A percentile compares a stretch with the other conserved stretches of the same genome.
phyloP scores from a whole-genome alignment of 1,140 invertebrate species.

The Drosophila takahashii region DNA sequence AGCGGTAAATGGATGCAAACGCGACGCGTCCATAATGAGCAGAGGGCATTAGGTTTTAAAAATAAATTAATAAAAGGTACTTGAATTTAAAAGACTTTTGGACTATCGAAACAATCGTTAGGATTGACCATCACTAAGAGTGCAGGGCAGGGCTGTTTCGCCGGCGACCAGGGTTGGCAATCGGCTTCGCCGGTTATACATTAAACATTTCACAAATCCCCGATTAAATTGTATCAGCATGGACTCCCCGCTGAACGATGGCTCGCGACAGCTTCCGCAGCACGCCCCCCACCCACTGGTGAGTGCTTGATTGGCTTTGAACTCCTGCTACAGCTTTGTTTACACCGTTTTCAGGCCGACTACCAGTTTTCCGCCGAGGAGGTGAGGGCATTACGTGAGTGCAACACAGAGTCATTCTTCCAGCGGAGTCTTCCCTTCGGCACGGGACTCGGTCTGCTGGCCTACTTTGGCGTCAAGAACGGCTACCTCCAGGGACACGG shows the following conservation, averaged over 20 bases:
- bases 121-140: slow-evolving; percentile 6
- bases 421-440: slow-evolving; percentile 89
- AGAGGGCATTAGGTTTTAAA: too few relatives aligned
- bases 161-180: slow-evolving; percentile 15
- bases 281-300: slow-evolving; percentile 52
- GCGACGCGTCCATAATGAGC: too few relatives aligned
- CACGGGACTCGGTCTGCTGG: slow-evolving; percentile 86
- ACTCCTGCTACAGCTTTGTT: background rate
- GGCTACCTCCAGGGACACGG: slow-evolving; percentile 85
- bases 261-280: slow-evolving; percentile 7
- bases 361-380: slow-evolving; percentile 86
- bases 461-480: slow-evolving; percentile 88
- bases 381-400: slow-evolving; percentile 88
- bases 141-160: slow-evolving; percentile 1
- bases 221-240: slow-evolving; percentile 44
- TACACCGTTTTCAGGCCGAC: slow-evolving; percentile 83
- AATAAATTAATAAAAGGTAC: too few relatives aligned
- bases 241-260: slow-evolving; percentile 56
- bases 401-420: slow-evolving; percentile 90
- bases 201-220: slow-evolving; percentile 41
- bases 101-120: background rate
- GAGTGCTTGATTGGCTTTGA: background rate
- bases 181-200: slow-evolving; percentile 1
- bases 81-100: too few relatives aligned
- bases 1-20: too few relatives aligned